Percentiles rank a stretch among this genome's conserved stretches.
phyloP scores from a whole-genome alignment of 2,888 invertebrate genomes.

The Conchocele bisecta region DNA sequence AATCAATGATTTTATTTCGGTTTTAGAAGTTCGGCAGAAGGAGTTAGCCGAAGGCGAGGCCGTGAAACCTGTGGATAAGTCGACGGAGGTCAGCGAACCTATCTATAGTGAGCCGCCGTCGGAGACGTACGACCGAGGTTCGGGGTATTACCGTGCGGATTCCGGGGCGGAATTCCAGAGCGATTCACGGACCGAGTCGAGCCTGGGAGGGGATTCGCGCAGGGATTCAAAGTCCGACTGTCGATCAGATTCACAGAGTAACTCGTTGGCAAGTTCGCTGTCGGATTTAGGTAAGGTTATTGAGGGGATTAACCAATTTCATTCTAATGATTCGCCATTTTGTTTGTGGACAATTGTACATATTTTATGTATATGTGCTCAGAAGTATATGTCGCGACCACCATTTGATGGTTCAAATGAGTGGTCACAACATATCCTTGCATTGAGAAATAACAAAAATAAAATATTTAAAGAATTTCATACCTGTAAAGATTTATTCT shows the following conservation, averaged over 20 bases:
- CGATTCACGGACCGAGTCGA: constrained; percentile 47
- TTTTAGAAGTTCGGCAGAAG: constrained; percentile 68
- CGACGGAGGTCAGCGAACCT: constrained; percentile 40
- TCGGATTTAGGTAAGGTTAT: constrained; percentile 48
- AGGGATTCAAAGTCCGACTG: constrained; percentile 50
- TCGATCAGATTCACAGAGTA: constrained; percentile 45
- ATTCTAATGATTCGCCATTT: too few species aligned
- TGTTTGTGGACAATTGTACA: too few species aligned
- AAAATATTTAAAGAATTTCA: too few species aligned
- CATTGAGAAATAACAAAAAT: too few species aligned
- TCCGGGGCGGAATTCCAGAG: constrained; percentile 44
- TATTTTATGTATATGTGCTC: too few species aligned
- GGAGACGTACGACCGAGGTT: constrained; percentile 22
- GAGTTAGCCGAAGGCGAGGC: constrained; percentile 50
- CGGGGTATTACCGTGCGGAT: constrained; percentile 36
- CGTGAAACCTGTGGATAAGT: neutral
- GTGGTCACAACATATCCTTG: too few species aligned
- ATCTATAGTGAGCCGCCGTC: neutral
- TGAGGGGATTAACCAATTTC: neutral
- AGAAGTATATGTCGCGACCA: too few species aligned
- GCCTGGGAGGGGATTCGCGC: constrained; percentile 44
- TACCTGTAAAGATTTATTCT: too few species aligned
- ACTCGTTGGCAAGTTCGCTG: constrained; percentile 48
- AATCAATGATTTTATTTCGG: constrained; percentile 76
- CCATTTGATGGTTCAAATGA: too few species aligned